Base-by-base conservation (phyloP, 2,113 vertebrate genomes). In the Machaerirhynchus nigripectus region DNA sequence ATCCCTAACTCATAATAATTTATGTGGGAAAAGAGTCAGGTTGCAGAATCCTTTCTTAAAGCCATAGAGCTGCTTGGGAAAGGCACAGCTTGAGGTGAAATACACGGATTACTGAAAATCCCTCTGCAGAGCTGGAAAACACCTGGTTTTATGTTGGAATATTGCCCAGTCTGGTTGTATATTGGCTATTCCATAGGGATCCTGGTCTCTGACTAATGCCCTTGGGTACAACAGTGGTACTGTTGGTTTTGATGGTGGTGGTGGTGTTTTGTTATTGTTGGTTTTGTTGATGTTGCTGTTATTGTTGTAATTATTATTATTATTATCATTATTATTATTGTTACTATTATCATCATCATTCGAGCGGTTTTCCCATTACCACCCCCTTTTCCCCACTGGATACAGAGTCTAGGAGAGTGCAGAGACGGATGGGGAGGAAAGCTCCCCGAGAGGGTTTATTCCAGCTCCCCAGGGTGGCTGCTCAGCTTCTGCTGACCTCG, bases 401-500 rank as follows among this genome's bases (percentile, higher is more conserved):
- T 1, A 7, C 56, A 4, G 8, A 19, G 13, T 3, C 19, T 11
- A 8, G 27, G 42, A 40, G 44, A 55, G 11, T 2, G 19, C 4
- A 16, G 61, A 64, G n/a, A 27, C 3, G 6, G 10, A 39, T 35
- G 49, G 28, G 56, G 31, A 79, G 19, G 39, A 30, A 65, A 91
- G 5, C 12, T 3, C 24, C 26, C 13, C 10, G 6, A 5, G 18
- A 49, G 7, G 37, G 7, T 33, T 63, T 13, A 10, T 52, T 39
- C 11, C 47, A 17, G 3, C 50, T 49, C 14, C n/a, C 27, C 14
- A 4, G 23, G 44, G 28, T n/a, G 40, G 68, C 13, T 2, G 22
- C n/a, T 56, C 31, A 10, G 15, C 23, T 26, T 80, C 57, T 95
- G 79, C 96, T 97, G 84, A 99, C 99, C 98, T 99, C 98, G 19